A percentile compares a stretch with the other conserved stretches of the same genome.
Conservation (phyloP, 2,797 vertebrate species). For the Artibeus jamaicensis region DNA sequence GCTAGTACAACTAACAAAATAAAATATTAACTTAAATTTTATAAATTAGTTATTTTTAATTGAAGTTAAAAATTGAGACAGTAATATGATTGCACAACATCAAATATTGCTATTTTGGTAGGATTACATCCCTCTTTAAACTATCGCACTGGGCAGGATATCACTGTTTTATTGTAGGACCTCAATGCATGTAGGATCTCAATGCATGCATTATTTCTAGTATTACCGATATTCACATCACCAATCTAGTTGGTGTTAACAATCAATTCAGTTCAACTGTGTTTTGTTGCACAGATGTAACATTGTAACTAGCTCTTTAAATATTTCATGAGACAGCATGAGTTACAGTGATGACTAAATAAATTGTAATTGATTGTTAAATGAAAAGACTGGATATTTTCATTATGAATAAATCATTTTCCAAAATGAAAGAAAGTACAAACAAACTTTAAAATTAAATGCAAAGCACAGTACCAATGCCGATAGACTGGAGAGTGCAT, state of each 20-base stretch:
- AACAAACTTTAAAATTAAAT: not conserved
- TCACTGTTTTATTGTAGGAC: not conserved
- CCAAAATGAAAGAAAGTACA: not conserved
- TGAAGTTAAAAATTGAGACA: not conserved
- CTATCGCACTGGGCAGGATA: not conserved
- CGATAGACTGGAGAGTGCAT: not conserved
- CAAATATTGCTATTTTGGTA: not conserved
- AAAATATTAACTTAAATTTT: not conserved
- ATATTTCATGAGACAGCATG: not conserved
- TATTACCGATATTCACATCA: not conserved
- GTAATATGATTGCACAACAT: not conserved
- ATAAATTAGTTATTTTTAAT: not conserved
- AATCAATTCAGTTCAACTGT: not conserved
- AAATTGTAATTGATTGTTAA: not conserved
- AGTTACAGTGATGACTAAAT: not conserved
- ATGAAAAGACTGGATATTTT: not conserved
- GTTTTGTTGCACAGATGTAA: not conserved
- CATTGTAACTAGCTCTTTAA: not conserved
- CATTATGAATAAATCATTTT: not conserved
- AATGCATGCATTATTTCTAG: not conserved
- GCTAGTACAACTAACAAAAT: not conserved
- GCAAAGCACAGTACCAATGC: not conserved
- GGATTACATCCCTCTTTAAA: not conserved
- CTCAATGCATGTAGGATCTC: too few relatives aligned
- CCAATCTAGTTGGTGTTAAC: not conserved